These are phyloP conservation scores for Erannis defoliaria DNA, from an alignment of 2,888 invertebrate genomes.

Conservation along the genomic window DNA sequence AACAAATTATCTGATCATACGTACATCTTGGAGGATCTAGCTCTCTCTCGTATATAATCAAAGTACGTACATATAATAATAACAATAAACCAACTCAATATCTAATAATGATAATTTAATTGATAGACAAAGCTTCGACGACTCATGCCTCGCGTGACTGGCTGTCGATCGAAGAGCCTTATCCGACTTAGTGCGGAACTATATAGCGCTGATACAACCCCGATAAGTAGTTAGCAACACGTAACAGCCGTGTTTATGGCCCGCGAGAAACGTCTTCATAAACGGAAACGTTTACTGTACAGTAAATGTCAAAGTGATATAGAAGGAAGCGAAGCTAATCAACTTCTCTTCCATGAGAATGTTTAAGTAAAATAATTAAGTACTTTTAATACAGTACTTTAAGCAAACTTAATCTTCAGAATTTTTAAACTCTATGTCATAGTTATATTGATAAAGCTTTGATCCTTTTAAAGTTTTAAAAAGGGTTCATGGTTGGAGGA, in stretches of 20 bases:
- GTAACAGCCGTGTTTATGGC: slow-evolving; percentile 55
- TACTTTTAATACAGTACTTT: neutral
- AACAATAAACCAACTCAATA: slow-evolving; percentile 10
- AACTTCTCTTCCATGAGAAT: neutral
- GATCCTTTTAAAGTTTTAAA: no score
- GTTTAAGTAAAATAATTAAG: no score
- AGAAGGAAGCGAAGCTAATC: slow-evolving; percentile 22
- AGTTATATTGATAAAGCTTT: no score
- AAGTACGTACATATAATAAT: no score
- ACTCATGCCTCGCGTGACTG: slow-evolving; percentile 57
- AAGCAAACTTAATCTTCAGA: no score
- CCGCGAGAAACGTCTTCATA: slow-evolving; percentile 50
- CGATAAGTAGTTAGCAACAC: slow-evolving; percentile 63
- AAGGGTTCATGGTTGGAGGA: no score
- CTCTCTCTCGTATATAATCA: no score
- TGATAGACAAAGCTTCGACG: slow-evolving; percentile 52
- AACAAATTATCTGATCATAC: no score
- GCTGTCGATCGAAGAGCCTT: slow-evolving; percentile 65
- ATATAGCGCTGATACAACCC: slow-evolving; percentile 50
- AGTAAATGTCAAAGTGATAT: slow-evolving; percentile 39
- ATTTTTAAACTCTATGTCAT: no score
- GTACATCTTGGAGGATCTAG: no score
- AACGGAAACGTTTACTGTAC: slow-evolving; percentile 44
- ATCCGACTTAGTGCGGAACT: slow-evolving; percentile 47
- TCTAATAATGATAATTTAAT: slow-evolving; percentile 52